Base-by-base conservation (phyloP, 2,797 vertebrate genomes). In the Pseudomugil gertrudae region DNA sequence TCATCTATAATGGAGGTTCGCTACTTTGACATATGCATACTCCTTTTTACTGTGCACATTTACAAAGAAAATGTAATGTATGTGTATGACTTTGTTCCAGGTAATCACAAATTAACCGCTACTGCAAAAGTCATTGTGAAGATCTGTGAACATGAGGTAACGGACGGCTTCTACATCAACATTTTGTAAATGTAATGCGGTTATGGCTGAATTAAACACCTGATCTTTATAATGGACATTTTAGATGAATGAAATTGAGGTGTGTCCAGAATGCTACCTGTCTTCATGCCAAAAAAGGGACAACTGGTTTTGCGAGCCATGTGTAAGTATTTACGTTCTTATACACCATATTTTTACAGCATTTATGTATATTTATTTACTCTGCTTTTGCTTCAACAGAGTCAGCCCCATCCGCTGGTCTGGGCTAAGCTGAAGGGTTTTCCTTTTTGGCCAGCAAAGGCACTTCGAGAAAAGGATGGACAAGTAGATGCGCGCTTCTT, bases 161-260 rank as follows among this genome's bases (percentile, higher is more conserved):
- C 93, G 14, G 35, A 23, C 2, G 14, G 52, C 62, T 43, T n/a
- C 11, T 36, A 30, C 54, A 10, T 53, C 15, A 9, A 2, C 29
- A 56, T 55, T 54, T 17, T 62, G 1, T 50, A 19, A 2, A n/a
- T 30, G 2, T 30, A 13, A 48, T 19, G 51, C 1, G 21, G 30
- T 21, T 11, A n/a, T 29, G 13, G 0, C 24, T 32, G 0, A 53
- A 60, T 57, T 13, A 6, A 19, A 23, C 74, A 5, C 5, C 63
- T 60, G 60, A 79, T 11, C 21, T 74, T 59, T 5, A 27, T 19
- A 66, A 3, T 91, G 48, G n/a, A n/a, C 64, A 61, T 84, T 92
- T 94, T 89, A 99, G 98, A 99, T 99, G 97, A 99, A 98, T 90
- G 98, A 99, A 94, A 98, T 99, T 48, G 98, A 99, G 93, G 97